Conservation (phyloP, 37 sponge, comb jelly and placozoan species). For the Dysidea cf. avara region DNA sequence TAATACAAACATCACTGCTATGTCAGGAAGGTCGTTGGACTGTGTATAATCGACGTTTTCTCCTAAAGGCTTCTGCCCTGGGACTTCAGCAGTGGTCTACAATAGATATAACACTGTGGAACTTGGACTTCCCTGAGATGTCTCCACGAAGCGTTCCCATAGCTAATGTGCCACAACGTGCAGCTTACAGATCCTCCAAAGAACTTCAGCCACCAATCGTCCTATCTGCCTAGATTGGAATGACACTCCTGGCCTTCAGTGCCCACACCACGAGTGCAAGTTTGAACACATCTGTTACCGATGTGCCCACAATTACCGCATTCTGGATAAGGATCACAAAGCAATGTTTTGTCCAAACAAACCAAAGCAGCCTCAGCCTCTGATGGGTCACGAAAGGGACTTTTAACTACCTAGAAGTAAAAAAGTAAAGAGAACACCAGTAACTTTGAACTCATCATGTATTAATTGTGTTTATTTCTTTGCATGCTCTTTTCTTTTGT, state of each 20-base stretch:
- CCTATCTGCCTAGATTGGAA: slow-evolving; percentile 5
- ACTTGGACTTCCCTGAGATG: no score
- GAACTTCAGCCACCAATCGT: background rate
- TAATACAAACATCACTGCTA: no score
- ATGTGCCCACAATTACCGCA: slow-evolving; percentile 1
- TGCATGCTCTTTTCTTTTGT: no score
- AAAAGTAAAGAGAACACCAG: no score
- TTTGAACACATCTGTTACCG: slow-evolving; percentile 2
- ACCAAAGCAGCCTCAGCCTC: no score
- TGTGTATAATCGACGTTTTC: background rate
- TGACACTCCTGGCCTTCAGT: background rate
- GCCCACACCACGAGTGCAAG: slow-evolving; percentile 1
- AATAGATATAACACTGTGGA: background rate
- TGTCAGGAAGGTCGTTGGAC: background rate
- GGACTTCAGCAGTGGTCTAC: background rate
- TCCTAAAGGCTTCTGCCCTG: background rate
- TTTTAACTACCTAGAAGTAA: no score
- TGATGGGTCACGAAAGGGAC: no score
- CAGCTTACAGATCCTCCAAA: no score
- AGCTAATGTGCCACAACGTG: no score
- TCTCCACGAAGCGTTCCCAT: no score
- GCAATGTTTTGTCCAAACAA: slow-evolving; percentile 12
- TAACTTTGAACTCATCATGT: no score
- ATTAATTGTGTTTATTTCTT: no score
- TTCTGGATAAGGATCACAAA: background rate